Base-by-base conservation (phyloP, 2,888 invertebrate genomes). In the Agrilus cyanescens region DNA sequence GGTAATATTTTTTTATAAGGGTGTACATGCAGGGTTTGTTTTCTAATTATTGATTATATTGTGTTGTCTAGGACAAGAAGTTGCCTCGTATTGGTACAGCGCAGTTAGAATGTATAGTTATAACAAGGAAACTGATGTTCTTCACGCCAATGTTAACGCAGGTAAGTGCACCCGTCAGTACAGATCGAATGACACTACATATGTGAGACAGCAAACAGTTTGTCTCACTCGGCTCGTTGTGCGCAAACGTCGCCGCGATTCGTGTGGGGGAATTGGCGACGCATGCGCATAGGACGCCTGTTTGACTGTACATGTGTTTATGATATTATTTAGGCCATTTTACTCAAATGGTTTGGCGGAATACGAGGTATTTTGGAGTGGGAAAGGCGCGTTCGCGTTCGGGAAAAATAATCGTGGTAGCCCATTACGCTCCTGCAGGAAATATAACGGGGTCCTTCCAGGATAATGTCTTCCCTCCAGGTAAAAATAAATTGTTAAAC, bases 291-390 rank as follows among this genome's bases (percentile, higher is more conserved):
- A n/a, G n/a, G n/a, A 46, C 49, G 48, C 46, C 52, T 49, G 46
- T 44, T 20, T 43, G 36, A 46, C 45, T 33, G 16, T 14, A 31
- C 7, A 32, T 5, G 14, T 20, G 32, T 8, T 33, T 32, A 10
- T 29, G 50, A 37, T 12, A 18, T n/a, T n/a, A n/a, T 40, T n/a
- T 65, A 85, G 88, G 88, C 45, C 87, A 88, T 64, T 89, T 89
- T 65, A 86, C 87, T 0, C 89, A 89, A 68, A 72, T 90, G 64
- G 84, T 89, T 16, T 90, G 90, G 89, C 76, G 78, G 31, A 74
- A 73, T 37, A 85, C 83, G 2, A 74, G 76, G 35, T 76, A 79
- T 61, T 79, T 88, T 58, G 89, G 90, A 3, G 77, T 89, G 1
- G 89, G 87, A 6, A 85, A 85, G 59, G 86, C 87, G 1, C 74